phyloP scores from a whole-genome alignment of 2,888 invertebrate species.

The Phytoseiulus persimilis region DNA sequence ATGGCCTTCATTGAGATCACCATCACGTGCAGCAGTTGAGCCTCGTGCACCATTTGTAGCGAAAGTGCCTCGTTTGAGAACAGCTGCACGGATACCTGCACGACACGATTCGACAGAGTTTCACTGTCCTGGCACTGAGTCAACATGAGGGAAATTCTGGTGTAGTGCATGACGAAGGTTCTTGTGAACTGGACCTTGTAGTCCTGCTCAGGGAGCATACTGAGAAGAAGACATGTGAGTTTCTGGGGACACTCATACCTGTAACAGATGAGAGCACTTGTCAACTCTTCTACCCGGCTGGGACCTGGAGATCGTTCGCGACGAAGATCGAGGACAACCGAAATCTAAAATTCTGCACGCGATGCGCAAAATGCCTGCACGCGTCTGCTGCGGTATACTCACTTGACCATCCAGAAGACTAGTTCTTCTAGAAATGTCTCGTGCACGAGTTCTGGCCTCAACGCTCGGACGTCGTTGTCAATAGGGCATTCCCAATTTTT shows the following conservation, averaged over 20 bases:
- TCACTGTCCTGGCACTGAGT: constrained; percentile 75
- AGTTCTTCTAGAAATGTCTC: constrained; percentile 83
- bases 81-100: constrained; percentile 90
- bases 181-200: constrained; percentile 81
- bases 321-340: too few species aligned
- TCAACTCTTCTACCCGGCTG: not conserved
- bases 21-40: constrained; percentile 84
- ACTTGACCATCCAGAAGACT: constrained; percentile 91
- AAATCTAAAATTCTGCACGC: too few species aligned
- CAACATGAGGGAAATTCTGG: constrained; percentile 81
- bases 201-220: constrained; percentile 86
- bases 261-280: not conserved
- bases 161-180: constrained; percentile 92
- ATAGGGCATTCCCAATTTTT: constrained; percentile 33
- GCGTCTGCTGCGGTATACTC: too few species aligned
- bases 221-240: constrained; percentile 82
- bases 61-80: constrained; percentile 90
- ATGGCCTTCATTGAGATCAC: constrained; percentile 78
- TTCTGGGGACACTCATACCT: constrained; percentile 89
- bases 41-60: constrained; percentile 76
- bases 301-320: too few species aligned
- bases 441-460: constrained; percentile 60
- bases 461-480: constrained; percentile 51
- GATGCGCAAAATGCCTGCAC: too few species aligned
- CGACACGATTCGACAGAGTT: constrained; percentile 85